phyloP scores from a whole-genome alignment of 2,888 invertebrate genomes.

The Tinea trinotella region DNA sequence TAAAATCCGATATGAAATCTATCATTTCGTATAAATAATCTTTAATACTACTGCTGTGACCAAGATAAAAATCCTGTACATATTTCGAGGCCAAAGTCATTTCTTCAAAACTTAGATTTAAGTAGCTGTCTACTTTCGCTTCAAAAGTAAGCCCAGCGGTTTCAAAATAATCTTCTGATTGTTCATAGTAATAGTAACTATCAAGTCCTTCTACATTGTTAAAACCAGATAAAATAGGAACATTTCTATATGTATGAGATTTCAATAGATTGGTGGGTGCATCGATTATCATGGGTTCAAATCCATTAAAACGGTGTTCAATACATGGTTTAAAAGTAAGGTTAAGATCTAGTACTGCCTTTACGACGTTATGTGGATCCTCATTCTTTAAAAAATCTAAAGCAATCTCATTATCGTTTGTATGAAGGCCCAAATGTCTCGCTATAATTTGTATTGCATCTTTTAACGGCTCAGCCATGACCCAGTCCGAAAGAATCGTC shows the following conservation, averaged over 20 bases:
- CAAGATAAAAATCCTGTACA: conserved; percentile 22
- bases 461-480: conserved; percentile 30
- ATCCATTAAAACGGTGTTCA: conserved; percentile 35
- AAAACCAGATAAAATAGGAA: conserved; percentile 40
- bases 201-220: conserved; percentile 33
- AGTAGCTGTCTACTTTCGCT: background rate
- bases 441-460: conserved; percentile 34
- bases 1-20: conserved; percentile 39
- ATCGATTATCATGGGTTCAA: conserved; percentile 34
- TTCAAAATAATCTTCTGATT: conserved; percentile 8
- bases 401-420: conserved; percentile 29
- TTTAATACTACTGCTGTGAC: conserved; percentile 22
- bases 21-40: conserved; percentile 27
- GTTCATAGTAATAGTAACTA: background rate
- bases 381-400: conserved; percentile 29
- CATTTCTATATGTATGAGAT: conserved; percentile 23
- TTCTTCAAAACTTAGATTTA: conserved; percentile 1
- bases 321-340: conserved; percentile 36
- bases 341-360: conserved; percentile 26
- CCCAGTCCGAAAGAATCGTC: conserved; percentile 29
- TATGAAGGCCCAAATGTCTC: conserved; percentile 29
- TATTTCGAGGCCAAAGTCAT: background rate
- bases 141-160: background rate
- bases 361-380: conserved; percentile 30
- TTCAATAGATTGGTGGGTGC: conserved; percentile 27